Evolutionary conservation across 1,140 invertebrate genomes (phyloP).

Genomic region (Venturia canescens): DNA sequence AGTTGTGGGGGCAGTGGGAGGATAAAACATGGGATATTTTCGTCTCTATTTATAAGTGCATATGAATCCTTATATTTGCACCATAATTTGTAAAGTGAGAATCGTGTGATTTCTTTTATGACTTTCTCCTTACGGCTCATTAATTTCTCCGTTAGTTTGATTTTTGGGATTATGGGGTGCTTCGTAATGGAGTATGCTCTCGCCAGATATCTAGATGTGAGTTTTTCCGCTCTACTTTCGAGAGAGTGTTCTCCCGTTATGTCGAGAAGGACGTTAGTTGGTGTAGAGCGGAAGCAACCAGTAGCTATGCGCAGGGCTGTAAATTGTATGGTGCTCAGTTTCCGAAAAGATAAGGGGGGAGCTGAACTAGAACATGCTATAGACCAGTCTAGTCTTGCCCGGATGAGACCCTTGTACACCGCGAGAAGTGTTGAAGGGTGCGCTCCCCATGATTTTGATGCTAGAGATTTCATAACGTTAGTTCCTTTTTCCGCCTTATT

Average conservation of each 20-base stretch:
- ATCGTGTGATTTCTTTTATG: not conserved
- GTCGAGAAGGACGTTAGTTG: constrained; percentile 43
- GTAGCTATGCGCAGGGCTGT: constrained; percentile 36
- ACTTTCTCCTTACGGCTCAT: not conserved
- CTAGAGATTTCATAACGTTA: constrained; percentile 40
- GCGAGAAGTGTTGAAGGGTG: constrained; percentile 39
- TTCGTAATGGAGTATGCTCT: not conserved
- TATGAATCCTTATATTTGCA: not conserved
- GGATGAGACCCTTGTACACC: constrained; percentile 49
- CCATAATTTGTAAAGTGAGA: not conserved
- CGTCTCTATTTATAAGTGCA: not conserved
- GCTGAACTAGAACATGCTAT: not conserved
- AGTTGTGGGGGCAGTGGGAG: not conserved
- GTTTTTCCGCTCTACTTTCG: constrained; percentile 12
- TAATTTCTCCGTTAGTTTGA: not conserved
- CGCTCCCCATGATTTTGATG: constrained; percentile 46
- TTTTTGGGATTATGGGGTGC: not conserved
- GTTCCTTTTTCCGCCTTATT: constrained; percentile 25
- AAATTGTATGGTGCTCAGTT: constrained; percentile 42
- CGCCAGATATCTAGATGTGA: not conserved
- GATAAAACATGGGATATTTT: not conserved
- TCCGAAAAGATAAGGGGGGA: not conserved
- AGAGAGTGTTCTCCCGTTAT: constrained; percentile 41
- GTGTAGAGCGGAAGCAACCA: constrained; percentile 46
- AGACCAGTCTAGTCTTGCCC: constrained; percentile 49